Base-by-base conservation (phyloP, 2,797 vertebrate species). In the Coluber constrictor region DNA sequence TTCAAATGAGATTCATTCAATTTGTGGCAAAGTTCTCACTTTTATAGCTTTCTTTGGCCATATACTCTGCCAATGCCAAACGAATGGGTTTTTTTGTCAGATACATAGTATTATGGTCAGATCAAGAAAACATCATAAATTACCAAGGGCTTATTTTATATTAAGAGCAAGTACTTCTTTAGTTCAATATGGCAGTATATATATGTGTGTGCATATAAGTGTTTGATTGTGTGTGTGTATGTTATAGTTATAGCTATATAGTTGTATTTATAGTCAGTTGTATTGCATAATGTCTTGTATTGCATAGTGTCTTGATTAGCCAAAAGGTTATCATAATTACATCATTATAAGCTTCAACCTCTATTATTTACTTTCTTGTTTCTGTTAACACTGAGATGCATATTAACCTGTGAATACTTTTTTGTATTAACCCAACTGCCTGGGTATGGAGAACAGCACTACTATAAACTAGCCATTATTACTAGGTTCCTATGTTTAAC, bases 1-100 rank as follows among this genome's bases (percentile, higher is more conserved):
- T 95, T 95, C 94, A 93, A 96, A 96, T 94, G 95, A 94, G 90
- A 97, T 97, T 94, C n/a, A 0, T 96, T 94, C 95, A 96, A 97
- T 96, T 96, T 95, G 95, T 90, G 90, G 86, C 95, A 94, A 95
- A 96, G 86, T n/a, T 95, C 92, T 97, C 94, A 88, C 91, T 96
- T 94, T 92, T 94, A 96, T 95, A 96, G 96, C 96, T 96, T 95
- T 96, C 87, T 91, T 92, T 59, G 95, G 96, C 97, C 97, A 96
- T 96, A 96, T 96, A 96, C 93, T 0, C 0, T 96, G 96, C 96
- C 96, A 97, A 96, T 95, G 95, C 97, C 93, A 92, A 91, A 91
- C 90, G 92, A 93, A 87, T 56, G 93, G 18, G 32, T 2, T 0
- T 1, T 16, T 95, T 93, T 94, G 92, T 91, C 94, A 95, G 94